These are phyloP conservation scores for Dione vanillae DNA, from an alignment of 2,888 invertebrate species.

Conservation along the genomic window DNA sequence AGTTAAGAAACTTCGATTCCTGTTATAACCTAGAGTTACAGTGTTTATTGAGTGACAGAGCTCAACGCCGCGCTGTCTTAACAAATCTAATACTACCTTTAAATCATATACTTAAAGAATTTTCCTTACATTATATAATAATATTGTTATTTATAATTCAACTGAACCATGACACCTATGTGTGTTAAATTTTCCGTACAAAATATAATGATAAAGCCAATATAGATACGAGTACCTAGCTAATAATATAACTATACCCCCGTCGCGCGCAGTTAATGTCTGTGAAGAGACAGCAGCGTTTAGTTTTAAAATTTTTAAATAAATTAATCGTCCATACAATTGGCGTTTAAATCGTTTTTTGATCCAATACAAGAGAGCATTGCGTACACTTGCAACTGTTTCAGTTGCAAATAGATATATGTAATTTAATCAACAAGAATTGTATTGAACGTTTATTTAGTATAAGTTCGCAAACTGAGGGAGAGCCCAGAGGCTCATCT, in stretches of 20 bases:
- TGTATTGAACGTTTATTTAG: background rate
- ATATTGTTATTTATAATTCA: too few species aligned
- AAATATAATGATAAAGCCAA: background rate
- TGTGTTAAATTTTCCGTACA: too few species aligned
- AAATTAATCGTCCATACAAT: conserved; percentile 4
- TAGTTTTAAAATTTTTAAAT: background rate
- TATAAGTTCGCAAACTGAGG: conserved; percentile 6
- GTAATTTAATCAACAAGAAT: conserved; percentile 1
- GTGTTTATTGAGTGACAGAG: too few species aligned
- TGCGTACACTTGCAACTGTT: background rate
- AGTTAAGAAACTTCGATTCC: too few species aligned
- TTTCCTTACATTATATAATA: too few species aligned
- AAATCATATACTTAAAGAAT: too few species aligned
- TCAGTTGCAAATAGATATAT: background rate
- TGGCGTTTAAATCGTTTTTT: conserved; percentile 1
- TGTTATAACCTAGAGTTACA: too few species aligned
- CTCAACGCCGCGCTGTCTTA: too few species aligned
- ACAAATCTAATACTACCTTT: too few species aligned
- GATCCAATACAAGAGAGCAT: background rate
- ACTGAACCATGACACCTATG: too few species aligned
- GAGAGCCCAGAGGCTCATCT: too few species aligned
- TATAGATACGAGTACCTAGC: too few species aligned
- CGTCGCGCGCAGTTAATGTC: background rate
- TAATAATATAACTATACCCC: background rate
- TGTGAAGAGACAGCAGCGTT: background rate